Conservation (phyloP, 2,797 vertebrate genomes). For the Ibycter americanus region DNA sequence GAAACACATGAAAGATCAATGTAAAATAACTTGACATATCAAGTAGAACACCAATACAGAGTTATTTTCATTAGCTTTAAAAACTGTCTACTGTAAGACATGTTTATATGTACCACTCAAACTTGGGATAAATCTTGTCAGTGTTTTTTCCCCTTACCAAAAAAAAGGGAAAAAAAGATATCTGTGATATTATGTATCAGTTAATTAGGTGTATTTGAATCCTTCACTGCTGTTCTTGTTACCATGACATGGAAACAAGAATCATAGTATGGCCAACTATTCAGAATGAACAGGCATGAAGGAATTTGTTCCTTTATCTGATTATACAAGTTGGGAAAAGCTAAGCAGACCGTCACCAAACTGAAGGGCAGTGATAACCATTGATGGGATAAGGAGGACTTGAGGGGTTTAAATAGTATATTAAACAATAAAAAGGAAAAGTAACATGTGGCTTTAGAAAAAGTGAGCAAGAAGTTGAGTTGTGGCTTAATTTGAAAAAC, state of each 20-base stretch:
- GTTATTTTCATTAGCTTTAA: background rate
- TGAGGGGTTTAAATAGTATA: background rate
- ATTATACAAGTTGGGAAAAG: background rate
- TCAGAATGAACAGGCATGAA: background rate
- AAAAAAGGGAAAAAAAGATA: background rate
- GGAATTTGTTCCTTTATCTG: background rate
- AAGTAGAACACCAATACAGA: background rate
- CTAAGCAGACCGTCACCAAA: background rate
- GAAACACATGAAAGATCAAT: background rate
- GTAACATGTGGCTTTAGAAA: background rate
- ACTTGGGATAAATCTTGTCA: background rate
- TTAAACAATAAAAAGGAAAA: background rate
- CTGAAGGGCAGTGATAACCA: background rate
- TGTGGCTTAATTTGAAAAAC: background rate
- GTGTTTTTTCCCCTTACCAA: background rate
- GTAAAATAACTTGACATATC: background rate
- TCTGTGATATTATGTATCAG: background rate
- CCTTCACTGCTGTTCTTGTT: background rate
- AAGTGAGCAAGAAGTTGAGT: background rate
- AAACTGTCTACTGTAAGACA: background rate
- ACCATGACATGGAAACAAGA: background rate
- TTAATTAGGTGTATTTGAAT: background rate
- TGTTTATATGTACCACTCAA: background rate
- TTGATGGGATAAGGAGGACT: background rate
- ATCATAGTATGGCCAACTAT: background rate